Base-by-base conservation (phyloP, 2,113 vertebrate species). In the Scophthalmus maximus region DNA sequence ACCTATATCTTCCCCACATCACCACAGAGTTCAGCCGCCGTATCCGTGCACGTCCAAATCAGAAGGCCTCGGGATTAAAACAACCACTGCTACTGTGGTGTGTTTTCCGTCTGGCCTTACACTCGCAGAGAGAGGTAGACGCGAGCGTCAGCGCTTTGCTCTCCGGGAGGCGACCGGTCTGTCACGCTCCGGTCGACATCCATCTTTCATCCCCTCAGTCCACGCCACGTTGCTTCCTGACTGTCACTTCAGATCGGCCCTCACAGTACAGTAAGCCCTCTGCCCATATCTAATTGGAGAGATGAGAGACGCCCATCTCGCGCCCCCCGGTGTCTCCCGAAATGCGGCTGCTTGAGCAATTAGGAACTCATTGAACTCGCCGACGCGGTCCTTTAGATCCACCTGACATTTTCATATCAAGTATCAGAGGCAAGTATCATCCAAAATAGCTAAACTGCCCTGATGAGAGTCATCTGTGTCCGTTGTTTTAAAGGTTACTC, bases 221-320 rank as follows among this genome's bases (percentile, higher is more conserved):
- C 78, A 56, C 58, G 44, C 76, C 79, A 73, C 83, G 84, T 79
- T 87, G 81, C 86, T 82, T 81, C 83, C 78, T 77, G 67, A 68
- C 73, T 88, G 88, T 89, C 89, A 83, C 85, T 80, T 82, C 59
- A 58, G 81, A 89, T 89, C n/a, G 68, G 79, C 76, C n/a, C 72
- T 87, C 79, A 70, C 76, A 66, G 72, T 68, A 79, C 87, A 82
- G 75, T 83, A 75, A 84, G 79, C 79, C n/a, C 72, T 81, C 81
- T 47, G 67, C 85, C 86, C 74, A 79, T 63, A 36, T 84, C 81
- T 88, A 87, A 89, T 83, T 81, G 84, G 72, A 80, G 71, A 68
- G 86, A 83, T 26, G 32, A 61, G 34, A 72, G 81, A 76, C 11
- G 9, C 38, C 51, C 72, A 65, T 81, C 79, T 79, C 29, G 4